Evolutionary conservation across 2,797 vertebrate genomes (phyloP).

Genomic region (Spea hammondii): DNA sequence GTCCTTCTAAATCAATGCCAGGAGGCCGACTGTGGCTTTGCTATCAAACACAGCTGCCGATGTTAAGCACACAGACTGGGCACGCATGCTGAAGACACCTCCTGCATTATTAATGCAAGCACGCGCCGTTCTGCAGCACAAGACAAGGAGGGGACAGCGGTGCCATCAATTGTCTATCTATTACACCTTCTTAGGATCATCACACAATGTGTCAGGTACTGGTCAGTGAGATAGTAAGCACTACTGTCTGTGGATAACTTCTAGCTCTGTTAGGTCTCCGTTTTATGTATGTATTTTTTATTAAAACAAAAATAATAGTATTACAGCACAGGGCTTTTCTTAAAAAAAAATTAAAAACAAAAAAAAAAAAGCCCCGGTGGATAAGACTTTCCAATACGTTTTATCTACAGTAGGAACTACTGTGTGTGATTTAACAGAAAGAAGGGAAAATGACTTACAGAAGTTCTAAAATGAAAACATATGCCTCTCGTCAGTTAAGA

Average conservation of each 20-base stretch:
- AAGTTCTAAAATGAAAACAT: too few species aligned
- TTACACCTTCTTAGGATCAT: conserved; percentile 40
- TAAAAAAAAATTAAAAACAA: too few species aligned
- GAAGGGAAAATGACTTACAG: too few species aligned
- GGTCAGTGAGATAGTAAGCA: conserved; percentile 8
- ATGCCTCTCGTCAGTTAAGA: too few species aligned
- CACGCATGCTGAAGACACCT: conserved; percentile 75
- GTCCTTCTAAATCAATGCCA: conserved; percentile 79
- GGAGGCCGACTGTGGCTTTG: conserved; percentile 67
- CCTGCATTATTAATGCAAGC: conserved; percentile 76
- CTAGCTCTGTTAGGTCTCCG: not conserved
- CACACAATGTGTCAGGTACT: conserved; percentile 29
- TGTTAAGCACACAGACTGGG: conserved; percentile 77
- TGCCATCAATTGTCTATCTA: conserved; percentile 50
- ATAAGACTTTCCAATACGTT: too few species aligned
- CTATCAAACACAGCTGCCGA: conserved; percentile 87
- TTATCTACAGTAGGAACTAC: too few species aligned
- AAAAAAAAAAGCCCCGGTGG: too few species aligned
- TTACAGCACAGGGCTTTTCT: too few species aligned
- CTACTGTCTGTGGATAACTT: not conserved
- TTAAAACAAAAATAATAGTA: too few species aligned
- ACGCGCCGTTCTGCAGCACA: conserved; percentile 52
- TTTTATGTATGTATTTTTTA: too few species aligned
- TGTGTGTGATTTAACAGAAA: too few species aligned
- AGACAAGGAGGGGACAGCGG: conserved; percentile 33